Conservation (phyloP, 2,113 vertebrate genomes). For the Cyprinus carpio region DNA sequence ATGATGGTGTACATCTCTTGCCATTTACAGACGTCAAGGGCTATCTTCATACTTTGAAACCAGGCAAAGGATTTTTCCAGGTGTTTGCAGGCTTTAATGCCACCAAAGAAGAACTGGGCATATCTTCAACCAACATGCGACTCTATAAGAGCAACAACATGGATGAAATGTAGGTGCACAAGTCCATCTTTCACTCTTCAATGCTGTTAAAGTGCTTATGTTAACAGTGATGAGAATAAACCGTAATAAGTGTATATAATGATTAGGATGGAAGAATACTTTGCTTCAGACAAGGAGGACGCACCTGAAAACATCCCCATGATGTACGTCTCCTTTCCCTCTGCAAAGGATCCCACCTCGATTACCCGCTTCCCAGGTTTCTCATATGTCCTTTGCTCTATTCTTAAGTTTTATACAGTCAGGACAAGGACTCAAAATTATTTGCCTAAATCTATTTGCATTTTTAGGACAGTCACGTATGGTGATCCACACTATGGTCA, state of each 20-base stretch:
- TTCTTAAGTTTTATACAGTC: neutral
- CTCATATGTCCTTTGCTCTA: neutral
- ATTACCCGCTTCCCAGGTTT: constrained; percentile 13
- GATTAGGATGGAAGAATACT: constrained; percentile 27
- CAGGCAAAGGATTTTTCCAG: no score
- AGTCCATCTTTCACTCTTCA: neutral
- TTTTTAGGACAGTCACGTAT: neutral
- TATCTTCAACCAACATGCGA: no score
- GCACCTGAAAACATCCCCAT: constrained; percentile 22
- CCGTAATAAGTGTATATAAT: neutral
- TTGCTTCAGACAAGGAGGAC: neutral
- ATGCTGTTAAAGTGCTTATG: neutral
- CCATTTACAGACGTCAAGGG: no score
- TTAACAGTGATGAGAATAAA: neutral
- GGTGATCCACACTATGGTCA: constrained; percentile 17
- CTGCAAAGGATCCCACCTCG: constrained; percentile 29
- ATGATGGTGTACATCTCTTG: no score
- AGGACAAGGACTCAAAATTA: neutral
- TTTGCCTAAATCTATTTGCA: neutral
- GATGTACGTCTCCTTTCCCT: constrained; percentile 29
- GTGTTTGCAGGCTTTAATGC: no score
- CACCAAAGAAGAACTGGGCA: no score
- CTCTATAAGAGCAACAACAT: no score
- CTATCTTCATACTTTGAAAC: no score
- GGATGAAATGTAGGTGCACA: no score